These are phyloP conservation scores for Siderastrea siderea DNA, from an alignment of 92 coral and sea anemone genomes.

Conservation along the genomic window DNA sequence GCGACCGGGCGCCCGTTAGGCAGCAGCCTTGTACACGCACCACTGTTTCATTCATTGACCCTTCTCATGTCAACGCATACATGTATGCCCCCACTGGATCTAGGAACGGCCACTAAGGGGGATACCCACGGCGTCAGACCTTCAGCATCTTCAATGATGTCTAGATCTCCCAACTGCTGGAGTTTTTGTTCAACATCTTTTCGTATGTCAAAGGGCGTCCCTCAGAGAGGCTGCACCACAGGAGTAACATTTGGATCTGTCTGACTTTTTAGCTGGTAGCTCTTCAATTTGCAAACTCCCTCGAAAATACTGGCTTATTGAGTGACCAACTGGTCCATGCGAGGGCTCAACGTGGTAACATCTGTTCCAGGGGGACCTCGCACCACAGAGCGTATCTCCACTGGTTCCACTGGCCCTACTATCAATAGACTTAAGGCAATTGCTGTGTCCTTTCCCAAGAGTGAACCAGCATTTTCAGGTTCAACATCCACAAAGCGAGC, in stretches of 20 bases:
- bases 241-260: slow-evolving; percentile 55
- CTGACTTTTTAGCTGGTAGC: slow-evolving; percentile 35
- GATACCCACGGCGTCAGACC: too few relatives aligned
- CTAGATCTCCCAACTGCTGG: slow-evolving; percentile 33
- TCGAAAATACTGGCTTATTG: background rate
- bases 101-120: too few relatives aligned
- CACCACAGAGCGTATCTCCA: background rate
- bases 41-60: too few relatives aligned
- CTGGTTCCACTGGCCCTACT: background rate
- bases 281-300: slow-evolving; percentile 56
- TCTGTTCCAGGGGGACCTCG: too few relatives aligned
- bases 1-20: too few relatives aligned
- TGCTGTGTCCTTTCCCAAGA: background rate
- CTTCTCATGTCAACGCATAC: too few relatives aligned
- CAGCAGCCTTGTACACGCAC: too few relatives aligned
- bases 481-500: background rate
- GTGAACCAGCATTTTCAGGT: background rate
- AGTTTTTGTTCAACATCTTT: slow-evolving; percentile 61
- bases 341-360: too few relatives aligned
- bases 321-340: too few relatives aligned
- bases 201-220: slow-evolving; percentile 64
- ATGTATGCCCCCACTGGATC: slow-evolving; percentile 3
- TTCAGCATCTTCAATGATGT: slow-evolving; percentile 9
- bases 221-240: slow-evolving; percentile 56
- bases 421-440: background rate